Evolutionary conservation across 2,797 vertebrate genomes (phyloP).

Genomic region (Ptychobarbus kaznakovi): DNA sequence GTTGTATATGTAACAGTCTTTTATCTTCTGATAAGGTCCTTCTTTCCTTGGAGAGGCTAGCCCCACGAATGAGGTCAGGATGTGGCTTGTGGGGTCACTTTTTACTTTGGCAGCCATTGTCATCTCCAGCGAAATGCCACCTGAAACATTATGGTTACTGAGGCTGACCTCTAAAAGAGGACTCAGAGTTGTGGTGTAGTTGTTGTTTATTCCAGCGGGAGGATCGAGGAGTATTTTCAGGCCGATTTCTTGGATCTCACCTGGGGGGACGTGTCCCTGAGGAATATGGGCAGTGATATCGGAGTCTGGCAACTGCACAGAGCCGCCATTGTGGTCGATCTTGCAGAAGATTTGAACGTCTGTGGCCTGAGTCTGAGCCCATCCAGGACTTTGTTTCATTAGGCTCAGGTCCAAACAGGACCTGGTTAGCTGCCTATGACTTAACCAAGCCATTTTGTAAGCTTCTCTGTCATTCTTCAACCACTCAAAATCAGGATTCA

Average conservation of each 20-base stretch:
- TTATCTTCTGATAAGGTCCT: slow-evolving; percentile 88
- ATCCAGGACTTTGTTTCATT: slow-evolving; percentile 92
- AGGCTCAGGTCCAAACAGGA: slow-evolving; percentile 92
- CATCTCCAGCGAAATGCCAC: slow-evolving; percentile 86
- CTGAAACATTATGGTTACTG: slow-evolving; percentile 86
- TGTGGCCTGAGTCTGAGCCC: slow-evolving; percentile 94
- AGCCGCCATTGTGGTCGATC: slow-evolving; percentile 86
- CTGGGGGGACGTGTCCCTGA: slow-evolving; percentile 86
- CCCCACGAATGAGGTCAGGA: slow-evolving; percentile 88
- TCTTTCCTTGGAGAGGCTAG: slow-evolving; percentile 83
- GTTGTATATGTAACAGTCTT: slow-evolving; percentile 83
- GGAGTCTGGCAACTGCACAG: slow-evolving; percentile 86
- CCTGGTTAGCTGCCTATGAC: slow-evolving; percentile 90
- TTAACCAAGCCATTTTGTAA: slow-evolving; percentile 96
- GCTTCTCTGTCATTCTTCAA: slow-evolving; percentile 92
- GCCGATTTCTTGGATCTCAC: slow-evolving; percentile 89
- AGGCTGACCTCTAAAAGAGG: slow-evolving; percentile 89
- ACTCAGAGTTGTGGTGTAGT: slow-evolving; percentile 87
- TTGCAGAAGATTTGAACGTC: slow-evolving; percentile 85
- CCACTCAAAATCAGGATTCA: slow-evolving; percentile 84
- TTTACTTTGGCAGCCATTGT: slow-evolving; percentile 90
- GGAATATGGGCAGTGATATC: slow-evolving; percentile 88
- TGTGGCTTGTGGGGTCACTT: slow-evolving; percentile 88
- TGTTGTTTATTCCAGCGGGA: slow-evolving; percentile 87
- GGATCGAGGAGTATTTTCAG: slow-evolving; percentile 90